Evolutionary conservation across 2,797 vertebrate species (phyloP).

Genomic region (Mallotus villosus): DNA sequence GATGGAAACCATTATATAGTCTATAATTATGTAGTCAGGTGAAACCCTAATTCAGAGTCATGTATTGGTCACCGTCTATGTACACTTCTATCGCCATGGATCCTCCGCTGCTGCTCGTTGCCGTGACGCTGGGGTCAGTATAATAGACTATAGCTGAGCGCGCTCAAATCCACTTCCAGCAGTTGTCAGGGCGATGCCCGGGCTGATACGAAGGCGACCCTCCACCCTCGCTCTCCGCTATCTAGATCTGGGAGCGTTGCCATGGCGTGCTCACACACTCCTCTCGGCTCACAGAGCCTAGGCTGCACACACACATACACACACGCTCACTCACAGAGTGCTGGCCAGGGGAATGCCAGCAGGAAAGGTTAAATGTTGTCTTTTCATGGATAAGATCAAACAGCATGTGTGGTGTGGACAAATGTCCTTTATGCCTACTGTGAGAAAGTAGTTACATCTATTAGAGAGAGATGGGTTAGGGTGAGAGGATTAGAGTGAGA

Average conservation of each 20-base stretch:
- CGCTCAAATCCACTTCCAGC: constrained; percentile 45
- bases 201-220: constrained; percentile 42
- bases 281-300: not conserved
- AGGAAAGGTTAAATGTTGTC: not conserved
- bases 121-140: constrained; percentile 28
- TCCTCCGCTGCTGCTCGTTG: constrained; percentile 2
- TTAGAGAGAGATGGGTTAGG: not conserved
- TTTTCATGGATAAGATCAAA: not conserved
- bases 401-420: not conserved
- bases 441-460: not conserved
- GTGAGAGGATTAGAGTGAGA: no score
- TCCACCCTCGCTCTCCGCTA: constrained; percentile 42
- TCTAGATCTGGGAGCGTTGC: constrained; percentile 43
- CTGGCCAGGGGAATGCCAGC: not conserved
- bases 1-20: no score
- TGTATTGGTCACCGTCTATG: not conserved
- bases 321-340: not conserved
- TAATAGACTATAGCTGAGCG: constrained; percentile 33
- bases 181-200: constrained; percentile 46
- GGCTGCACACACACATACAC: not conserved
- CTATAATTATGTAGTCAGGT: no score
- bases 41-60: not conserved
- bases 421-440: not conserved
- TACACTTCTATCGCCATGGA: not conserved
- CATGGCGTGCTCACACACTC: constrained; percentile 42